Evolutionary conservation across 2,888 invertebrate species (phyloP).

Genomic region (Labia minor): DNA sequence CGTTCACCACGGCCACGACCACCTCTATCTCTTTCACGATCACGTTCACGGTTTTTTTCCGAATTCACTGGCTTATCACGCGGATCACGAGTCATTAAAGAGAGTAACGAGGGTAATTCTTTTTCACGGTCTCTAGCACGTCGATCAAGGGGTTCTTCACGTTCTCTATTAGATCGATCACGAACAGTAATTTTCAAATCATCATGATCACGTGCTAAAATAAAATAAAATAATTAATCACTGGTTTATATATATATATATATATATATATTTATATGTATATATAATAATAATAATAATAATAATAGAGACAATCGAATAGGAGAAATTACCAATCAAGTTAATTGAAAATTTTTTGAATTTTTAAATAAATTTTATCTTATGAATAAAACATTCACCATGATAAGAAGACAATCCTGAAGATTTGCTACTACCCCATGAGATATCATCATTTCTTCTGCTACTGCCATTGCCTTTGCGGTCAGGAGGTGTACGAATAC

Average conservation of each 20-base stretch:
- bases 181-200: slow-evolving; percentile 16
- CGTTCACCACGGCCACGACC: slow-evolving; percentile 21
- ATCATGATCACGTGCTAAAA: slow-evolving; percentile 22
- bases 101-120: slow-evolving; percentile 26
- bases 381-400: neutral
- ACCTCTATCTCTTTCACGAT: slow-evolving; percentile 20
- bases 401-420: neutral
- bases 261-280: no score
- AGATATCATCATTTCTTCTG: neutral
- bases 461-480: neutral
- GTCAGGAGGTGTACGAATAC: neutral
- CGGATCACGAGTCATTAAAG: slow-evolving; percentile 25
- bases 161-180: slow-evolving; percentile 20
- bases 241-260: no score
- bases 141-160: slow-evolving; percentile 24
- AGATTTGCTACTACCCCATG: neutral
- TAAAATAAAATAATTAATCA: neutral
- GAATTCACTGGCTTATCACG: neutral
- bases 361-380: no score
- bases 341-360: no score
- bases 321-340: no score
- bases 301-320: no score
- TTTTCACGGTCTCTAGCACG: slow-evolving; percentile 24
- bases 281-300: no score
- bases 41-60: slow-evolving; percentile 9